Conservation (phyloP, 23 tunicate genomes). For the Styela clava region DNA sequence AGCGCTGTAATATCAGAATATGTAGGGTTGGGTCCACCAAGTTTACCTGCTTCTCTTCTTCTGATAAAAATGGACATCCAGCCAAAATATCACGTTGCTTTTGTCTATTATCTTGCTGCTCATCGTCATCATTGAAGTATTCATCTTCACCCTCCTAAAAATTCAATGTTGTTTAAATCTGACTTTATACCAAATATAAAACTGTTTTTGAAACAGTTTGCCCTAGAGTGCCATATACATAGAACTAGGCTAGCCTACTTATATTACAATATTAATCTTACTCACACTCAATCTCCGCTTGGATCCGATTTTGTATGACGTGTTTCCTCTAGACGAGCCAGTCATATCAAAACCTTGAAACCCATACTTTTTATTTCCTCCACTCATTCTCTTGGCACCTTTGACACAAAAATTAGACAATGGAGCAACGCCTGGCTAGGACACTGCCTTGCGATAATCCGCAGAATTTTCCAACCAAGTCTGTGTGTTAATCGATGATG, state of each 20-base stretch:
- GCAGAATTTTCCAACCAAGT: too few species aligned
- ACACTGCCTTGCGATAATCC: too few species aligned
- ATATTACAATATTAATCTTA: too few species aligned
- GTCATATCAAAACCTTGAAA: slow-evolving; percentile 35
- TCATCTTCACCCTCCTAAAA: slow-evolving; percentile 75
- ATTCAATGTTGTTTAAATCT: background rate
- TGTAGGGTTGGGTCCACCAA: too few species aligned
- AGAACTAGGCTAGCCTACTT: too few species aligned
- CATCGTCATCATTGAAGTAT: slow-evolving; percentile 63
- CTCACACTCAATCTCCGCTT: slow-evolving; percentile 27
- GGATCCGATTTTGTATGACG: slow-evolving; percentile 25
- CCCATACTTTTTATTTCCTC: slow-evolving; percentile 15
- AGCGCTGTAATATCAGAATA: too few species aligned
- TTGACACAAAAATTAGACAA: too few species aligned
- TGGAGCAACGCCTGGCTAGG: too few species aligned
- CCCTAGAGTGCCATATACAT: too few species aligned
- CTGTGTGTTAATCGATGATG: too few species aligned
- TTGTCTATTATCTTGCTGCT: slow-evolving; percentile 28
- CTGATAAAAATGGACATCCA: slow-evolving; percentile 88
- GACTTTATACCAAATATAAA: background rate
- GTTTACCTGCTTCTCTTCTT: slow-evolving; percentile 77
- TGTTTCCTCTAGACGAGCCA: slow-evolving; percentile 8
- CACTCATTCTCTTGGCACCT: background rate
- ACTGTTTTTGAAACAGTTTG: too few species aligned
- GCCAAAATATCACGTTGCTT: slow-evolving; percentile 63